Percentiles rank a stretch among this genome's conserved stretches.
These are phyloP conservation scores for Callopanchax toddi DNA, from an alignment of 2,113 vertebrate genomes.

Conservation along the genomic window DNA sequence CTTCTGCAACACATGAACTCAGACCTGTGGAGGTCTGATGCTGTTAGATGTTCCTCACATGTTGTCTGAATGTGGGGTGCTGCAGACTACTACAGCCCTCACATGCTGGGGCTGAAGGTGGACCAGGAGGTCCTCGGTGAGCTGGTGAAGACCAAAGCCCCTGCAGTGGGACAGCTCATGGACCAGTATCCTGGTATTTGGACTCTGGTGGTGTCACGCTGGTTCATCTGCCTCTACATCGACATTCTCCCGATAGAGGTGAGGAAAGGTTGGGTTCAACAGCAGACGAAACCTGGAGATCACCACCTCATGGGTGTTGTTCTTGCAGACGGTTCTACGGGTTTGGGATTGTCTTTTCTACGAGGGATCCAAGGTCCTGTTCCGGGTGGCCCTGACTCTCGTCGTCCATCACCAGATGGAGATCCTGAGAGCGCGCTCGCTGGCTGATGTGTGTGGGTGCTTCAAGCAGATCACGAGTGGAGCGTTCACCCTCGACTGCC, in stretches of 20 bases:
- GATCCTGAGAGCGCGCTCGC: constrained; percentile 85
- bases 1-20: no score
- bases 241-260: constrained; percentile 95
- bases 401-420: constrained; percentile 88
- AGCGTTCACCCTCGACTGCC: constrained; percentile 87
- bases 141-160: constrained; percentile 89
- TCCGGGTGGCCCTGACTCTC: constrained; percentile 92
- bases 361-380: constrained; percentile 95
- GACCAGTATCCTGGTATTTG: constrained; percentile 86
- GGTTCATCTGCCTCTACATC: constrained; percentile 96
- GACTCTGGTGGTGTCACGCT: constrained; percentile 91
- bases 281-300: not conserved
- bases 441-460: constrained; percentile 89
- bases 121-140: constrained; percentile 94
- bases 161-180: constrained; percentile 88
- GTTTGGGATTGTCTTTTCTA: constrained; percentile 98
- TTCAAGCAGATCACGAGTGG: constrained; percentile 91
- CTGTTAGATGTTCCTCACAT: not conserved
- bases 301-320: not conserved
- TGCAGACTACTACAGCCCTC: constrained; percentile 89
- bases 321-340: constrained; percentile 89
- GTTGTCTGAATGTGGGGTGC: not conserved
- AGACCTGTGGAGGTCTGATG: no score
- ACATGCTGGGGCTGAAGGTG: constrained; percentile 91
- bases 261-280: constrained; percentile 28